Evolutionary conservation across 2,888 invertebrate species (phyloP).

Genomic region (Camptogramma bilineatum): DNA sequence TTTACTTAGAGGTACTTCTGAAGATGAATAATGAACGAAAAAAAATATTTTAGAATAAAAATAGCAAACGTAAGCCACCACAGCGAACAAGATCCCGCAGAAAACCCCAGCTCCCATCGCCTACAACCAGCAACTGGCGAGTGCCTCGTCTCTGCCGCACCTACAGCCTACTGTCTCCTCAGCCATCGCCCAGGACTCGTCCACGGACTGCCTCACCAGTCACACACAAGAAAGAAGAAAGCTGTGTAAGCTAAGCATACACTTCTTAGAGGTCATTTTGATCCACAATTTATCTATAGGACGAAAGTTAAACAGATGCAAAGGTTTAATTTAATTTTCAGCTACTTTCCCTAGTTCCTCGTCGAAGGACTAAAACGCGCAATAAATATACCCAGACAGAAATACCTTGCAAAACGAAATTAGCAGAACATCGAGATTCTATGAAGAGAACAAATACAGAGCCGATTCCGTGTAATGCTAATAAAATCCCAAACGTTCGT

Average conservation of each 20-base stretch:
- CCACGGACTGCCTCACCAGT: slow-evolving; percentile 11
- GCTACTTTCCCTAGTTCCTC: slow-evolving; percentile 21
- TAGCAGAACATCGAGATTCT: slow-evolving; percentile 1
- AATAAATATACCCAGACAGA: slow-evolving; percentile 34
- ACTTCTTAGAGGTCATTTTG: background rate
- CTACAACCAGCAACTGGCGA: slow-evolving; percentile 37
- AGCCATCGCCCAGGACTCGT: slow-evolving; percentile 18
- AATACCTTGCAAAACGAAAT: slow-evolving; percentile 1
- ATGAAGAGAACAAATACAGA: slow-evolving; percentile 13
- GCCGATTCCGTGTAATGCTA: slow-evolving; percentile 1
- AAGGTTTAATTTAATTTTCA: slow-evolving; percentile 2
- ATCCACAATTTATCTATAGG: background rate
- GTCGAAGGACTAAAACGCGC: slow-evolving; percentile 12
- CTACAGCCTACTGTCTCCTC: slow-evolving; percentile 39
- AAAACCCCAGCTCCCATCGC: slow-evolving; percentile 3
- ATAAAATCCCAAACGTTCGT: slow-evolving; percentile 1
- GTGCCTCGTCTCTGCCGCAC: slow-evolving; percentile 57
- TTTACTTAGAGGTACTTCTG: too few relatives aligned
- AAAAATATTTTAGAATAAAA: slow-evolving; percentile 32
- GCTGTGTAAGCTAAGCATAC: slow-evolving; percentile 24
- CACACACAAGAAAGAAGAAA: slow-evolving; percentile 4
- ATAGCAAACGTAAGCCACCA: slow-evolving; percentile 18
- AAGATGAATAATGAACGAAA: background rate
- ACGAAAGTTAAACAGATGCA: background rate
- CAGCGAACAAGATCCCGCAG: slow-evolving; percentile 14